A percentile compares a stretch with the other conserved stretches of the same genome.
Evolutionary conservation across 2,797 vertebrate genomes (phyloP).

Genomic region (Rhodeus uyekii): DNA sequence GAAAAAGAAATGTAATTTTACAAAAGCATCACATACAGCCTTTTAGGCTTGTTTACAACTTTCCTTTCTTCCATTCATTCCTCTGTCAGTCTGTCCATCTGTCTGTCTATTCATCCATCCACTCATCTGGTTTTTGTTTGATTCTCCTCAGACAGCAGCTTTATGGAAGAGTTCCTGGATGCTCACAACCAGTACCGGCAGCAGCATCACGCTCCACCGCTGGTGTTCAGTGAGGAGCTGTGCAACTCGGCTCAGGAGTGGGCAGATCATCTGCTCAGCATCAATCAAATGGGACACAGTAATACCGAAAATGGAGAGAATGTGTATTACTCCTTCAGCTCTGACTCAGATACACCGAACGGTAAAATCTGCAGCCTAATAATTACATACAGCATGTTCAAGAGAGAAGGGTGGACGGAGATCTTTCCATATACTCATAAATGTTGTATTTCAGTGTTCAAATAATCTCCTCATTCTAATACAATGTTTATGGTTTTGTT

Average conservation of each 20-base stretch:
- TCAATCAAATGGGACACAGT: constrained; percentile 45
- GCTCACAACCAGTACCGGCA: constrained; percentile 57
- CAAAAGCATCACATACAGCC: too few species aligned
- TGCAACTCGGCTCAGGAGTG: constrained; percentile 52
- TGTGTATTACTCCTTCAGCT: constrained; percentile 53
- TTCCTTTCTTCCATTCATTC: too few species aligned
- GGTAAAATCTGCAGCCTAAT: background rate
- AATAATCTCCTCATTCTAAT: background rate
- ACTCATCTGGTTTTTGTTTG: background rate
- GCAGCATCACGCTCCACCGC: constrained; percentile 42
- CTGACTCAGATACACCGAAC: background rate
- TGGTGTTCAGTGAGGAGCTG: constrained; percentile 51
- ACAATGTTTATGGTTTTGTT: background rate
- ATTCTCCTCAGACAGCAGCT: constrained; percentile 44
- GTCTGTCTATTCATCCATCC: fast-evolving
- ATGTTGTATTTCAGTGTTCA: background rate
- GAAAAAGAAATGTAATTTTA: too few species aligned
- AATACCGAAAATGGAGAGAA: constrained; percentile 56
- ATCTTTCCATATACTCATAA: background rate
- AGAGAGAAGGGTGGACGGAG: background rate
- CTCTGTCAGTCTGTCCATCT: fast-evolving
- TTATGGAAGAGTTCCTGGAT: constrained; percentile 50
- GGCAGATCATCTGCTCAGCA: constrained; percentile 55
- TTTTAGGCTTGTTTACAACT: too few species aligned
- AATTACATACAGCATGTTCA: background rate